These are phyloP conservation scores for Ephestia elutella DNA, from an alignment of 1,140 invertebrate genomes.

Conservation along the genomic window DNA sequence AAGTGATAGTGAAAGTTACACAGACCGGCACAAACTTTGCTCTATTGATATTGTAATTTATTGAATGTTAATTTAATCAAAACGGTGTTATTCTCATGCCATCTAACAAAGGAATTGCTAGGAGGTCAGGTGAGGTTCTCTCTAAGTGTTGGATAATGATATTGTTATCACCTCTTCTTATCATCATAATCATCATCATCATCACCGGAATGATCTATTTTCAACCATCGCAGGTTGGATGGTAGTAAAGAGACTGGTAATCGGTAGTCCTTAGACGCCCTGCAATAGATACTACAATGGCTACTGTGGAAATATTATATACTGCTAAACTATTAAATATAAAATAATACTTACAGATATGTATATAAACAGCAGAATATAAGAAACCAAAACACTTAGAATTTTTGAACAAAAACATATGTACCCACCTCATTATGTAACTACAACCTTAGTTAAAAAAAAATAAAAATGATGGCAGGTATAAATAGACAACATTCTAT, in stretches of 20 bases:
- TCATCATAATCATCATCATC: conserved; percentile 20
- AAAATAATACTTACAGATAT: not conserved
- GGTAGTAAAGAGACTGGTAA: conserved; percentile 65
- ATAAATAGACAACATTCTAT: too few species aligned
- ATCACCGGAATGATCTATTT: conserved; percentile 41
- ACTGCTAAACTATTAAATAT: conserved; percentile 7
- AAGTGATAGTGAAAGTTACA: too few species aligned
- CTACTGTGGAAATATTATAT: conserved; percentile 15
- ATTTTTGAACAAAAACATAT: too few species aligned
- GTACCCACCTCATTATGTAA: too few species aligned
- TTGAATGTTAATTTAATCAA: too few species aligned
- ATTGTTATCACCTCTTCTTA: conserved; percentile 50
- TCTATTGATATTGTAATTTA: too few species aligned
- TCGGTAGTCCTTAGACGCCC: conserved; percentile 61
- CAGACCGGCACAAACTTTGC: too few species aligned
- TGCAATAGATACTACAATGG: conserved; percentile 46
- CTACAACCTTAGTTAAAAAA: too few species aligned
- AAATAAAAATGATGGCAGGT: too few species aligned
- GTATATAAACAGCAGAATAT: too few species aligned
- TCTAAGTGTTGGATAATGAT: conserved; percentile 35
- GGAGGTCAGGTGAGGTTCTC: conserved; percentile 22
- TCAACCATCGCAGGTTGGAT: conserved; percentile 61
- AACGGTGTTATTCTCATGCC: conserved; percentile 29
- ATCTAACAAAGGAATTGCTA: conserved; percentile 28
- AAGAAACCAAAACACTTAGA: too few species aligned